phyloP scores from a whole-genome alignment of 2,888 invertebrate species.

The Drosophila kuntzei region DNA sequence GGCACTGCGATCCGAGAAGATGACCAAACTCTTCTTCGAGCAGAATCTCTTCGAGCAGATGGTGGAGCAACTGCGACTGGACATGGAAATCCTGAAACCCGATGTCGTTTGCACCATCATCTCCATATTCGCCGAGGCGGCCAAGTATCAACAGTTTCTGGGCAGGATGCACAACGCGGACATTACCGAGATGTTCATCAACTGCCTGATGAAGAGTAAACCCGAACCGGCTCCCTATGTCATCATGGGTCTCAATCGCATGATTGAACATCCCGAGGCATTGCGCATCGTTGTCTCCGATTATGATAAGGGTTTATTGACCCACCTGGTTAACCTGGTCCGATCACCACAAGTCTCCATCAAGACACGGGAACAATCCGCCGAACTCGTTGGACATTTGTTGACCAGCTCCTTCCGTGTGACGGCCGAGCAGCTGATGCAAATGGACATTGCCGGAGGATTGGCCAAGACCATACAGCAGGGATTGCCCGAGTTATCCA shows the following conservation, averaged over 20 bases:
- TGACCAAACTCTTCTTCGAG: constrained; percentile 79
- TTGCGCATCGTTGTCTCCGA: constrained; percentile 61
- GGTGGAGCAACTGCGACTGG: constrained; percentile 53
- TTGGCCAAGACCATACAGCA: constrained; percentile 63
- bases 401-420: constrained; percentile 60
- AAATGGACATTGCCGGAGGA: constrained; percentile 39
- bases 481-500: constrained; percentile 61
- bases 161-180: constrained; percentile 60
- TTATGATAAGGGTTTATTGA: constrained; percentile 51
- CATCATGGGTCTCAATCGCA: constrained; percentile 72
- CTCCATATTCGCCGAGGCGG: constrained; percentile 74
- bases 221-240: constrained; percentile 58
- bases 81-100: constrained; percentile 31
- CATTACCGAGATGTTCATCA: constrained; percentile 67
- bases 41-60: constrained; percentile 78
- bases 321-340: constrained; percentile 58
- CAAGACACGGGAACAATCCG: constrained; percentile 73
- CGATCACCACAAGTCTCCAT: constrained; percentile 42
- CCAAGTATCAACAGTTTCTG: constrained; percentile 67
- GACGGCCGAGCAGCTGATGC: constrained; percentile 55
- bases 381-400: constrained; percentile 65
- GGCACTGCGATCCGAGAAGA: constrained; percentile 73
- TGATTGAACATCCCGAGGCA: constrained; percentile 66
- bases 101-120: constrained; percentile 65
- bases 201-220: constrained; percentile 63